Evolutionary conservation across 2,113 vertebrate genomes (phyloP).

Genomic region (Cnemophilus loriae): DNA sequence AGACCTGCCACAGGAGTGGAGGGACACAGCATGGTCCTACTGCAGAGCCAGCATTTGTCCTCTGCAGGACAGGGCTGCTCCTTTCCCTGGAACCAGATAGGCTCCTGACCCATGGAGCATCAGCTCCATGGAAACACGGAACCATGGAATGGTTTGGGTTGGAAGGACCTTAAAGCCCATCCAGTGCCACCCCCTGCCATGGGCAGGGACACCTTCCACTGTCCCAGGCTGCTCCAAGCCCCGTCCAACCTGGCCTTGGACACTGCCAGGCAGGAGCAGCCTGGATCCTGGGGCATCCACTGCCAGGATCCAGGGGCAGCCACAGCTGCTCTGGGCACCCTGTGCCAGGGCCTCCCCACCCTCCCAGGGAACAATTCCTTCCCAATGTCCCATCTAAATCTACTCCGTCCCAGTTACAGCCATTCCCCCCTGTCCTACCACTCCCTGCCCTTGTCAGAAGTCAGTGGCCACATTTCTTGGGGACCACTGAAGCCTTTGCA

Average conservation of each 20-base stretch:
- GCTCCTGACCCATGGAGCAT: background rate
- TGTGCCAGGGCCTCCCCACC: background rate
- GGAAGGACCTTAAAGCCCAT: accelerated
- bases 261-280: background rate
- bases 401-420: background rate
- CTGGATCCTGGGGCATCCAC: too few species aligned
- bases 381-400: background rate
- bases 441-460: background rate
- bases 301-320: background rate
- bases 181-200: accelerated
- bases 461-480: background rate
- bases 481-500: too few species aligned
- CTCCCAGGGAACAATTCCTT: background rate
- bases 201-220: background rate
- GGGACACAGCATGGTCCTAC: background rate
- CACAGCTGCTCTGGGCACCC: background rate
- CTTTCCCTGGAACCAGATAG: background rate
- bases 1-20: background rate
- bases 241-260: background rate
- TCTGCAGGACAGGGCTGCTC: background rate
- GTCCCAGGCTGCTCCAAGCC: background rate
- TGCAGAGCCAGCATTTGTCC: background rate
- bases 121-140: background rate
- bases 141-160: background rate
- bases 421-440: background rate